Evolutionary conservation across 2,888 invertebrate species (phyloP).

Genomic region (Sarcophaga caerulescens): DNA sequence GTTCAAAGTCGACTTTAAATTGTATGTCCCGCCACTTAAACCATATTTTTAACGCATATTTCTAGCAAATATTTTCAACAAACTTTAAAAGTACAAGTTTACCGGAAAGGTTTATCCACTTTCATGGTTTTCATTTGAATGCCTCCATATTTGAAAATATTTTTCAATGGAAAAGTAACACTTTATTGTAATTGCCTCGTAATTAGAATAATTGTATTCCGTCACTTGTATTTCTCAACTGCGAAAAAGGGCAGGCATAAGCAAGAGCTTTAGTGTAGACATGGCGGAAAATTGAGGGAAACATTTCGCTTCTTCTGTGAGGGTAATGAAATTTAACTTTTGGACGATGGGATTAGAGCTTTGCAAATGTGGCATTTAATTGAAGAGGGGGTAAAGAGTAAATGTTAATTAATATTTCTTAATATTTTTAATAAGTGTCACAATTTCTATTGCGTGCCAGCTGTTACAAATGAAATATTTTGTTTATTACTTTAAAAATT

Average conservation of each 20-base stretch:
- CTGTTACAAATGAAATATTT: not conserved
- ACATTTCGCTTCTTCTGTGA: not conserved
- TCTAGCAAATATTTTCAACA: too few species aligned
- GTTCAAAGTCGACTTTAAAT: too few species aligned
- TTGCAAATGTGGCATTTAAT: not conserved
- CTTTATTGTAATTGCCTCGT: conserved; percentile 7
- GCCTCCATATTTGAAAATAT: not conserved
- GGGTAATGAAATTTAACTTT: not conserved
- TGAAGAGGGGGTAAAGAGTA: not conserved
- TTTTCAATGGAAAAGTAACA: not conserved
- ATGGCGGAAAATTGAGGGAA: not conserved
- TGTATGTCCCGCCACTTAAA: too few species aligned
- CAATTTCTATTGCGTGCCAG: conserved; percentile 19
- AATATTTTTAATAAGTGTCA: not conserved
- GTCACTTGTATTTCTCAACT: not conserved
- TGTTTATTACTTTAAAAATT: not conserved
- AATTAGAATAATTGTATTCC: conserved; percentile 20
- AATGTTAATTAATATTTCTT: conserved; percentile 19
- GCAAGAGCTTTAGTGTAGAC: not conserved
- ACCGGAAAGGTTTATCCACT: not conserved
- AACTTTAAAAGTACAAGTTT: not conserved
- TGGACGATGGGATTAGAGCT: not conserved
- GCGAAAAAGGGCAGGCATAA: not conserved
- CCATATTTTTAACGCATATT: too few species aligned
- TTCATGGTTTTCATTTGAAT: not conserved